A percentile compares a stretch with the other conserved stretches of the same genome.
Evolutionary conservation across 2,888 invertebrate genomes (phyloP).

Genomic region (Chloroclystis v-ata): DNA sequence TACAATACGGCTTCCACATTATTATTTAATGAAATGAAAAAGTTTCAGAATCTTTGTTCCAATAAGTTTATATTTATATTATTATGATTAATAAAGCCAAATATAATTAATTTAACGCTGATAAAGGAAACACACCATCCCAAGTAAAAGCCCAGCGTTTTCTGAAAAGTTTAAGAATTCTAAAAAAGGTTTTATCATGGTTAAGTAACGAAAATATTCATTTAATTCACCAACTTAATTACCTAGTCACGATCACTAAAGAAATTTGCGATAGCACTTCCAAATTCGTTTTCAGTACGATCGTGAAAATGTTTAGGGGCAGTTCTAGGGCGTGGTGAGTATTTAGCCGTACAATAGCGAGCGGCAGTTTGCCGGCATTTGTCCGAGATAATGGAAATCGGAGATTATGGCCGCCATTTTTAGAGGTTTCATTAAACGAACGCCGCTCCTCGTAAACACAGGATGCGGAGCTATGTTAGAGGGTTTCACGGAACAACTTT

Average conservation of each 20-base stretch:
- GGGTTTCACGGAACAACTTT: neutral
- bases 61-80: too few species aligned
- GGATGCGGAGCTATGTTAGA: neutral
- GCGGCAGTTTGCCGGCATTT: slow-evolving; percentile 5
- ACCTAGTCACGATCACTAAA: neutral
- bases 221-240: too few species aligned
- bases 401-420: slow-evolving; percentile 23
- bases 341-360: slow-evolving; percentile 22
- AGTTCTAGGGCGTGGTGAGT: slow-evolving; percentile 26
- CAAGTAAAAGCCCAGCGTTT: too few species aligned
- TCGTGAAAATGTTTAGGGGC: slow-evolving; percentile 36
- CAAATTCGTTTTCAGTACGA: slow-evolving; percentile 32
- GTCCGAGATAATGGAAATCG: slow-evolving; percentile 27
- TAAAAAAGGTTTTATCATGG: too few species aligned
- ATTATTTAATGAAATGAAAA: too few species aligned
- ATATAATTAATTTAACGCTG: too few species aligned
- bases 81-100: too few species aligned
- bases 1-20: too few species aligned
- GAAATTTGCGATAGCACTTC: slow-evolving; percentile 8
- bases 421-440: slow-evolving; percentile 12
- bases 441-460: neutral
- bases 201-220: too few species aligned
- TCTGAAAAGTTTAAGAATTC: too few species aligned
- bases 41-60: too few species aligned
- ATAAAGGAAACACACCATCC: too few species aligned